Base-by-base conservation (phyloP, 1,140 invertebrate species). In the Temnothorax curvispinosus region DNA sequence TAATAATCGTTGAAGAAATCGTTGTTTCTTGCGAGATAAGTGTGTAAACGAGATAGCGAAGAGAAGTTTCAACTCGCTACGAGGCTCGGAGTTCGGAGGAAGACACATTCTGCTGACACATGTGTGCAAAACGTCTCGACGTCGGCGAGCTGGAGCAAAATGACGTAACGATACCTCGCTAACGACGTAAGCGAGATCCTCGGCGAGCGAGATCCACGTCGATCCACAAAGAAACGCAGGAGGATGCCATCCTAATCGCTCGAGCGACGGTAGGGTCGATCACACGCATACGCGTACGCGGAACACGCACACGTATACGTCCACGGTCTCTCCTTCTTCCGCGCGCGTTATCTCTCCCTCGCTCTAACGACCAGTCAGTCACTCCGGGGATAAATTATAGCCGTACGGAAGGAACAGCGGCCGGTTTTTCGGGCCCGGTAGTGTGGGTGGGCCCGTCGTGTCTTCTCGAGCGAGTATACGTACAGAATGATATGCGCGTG, bases 321-420 rank as follows among this genome's bases (percentile, higher is more conserved):
- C 18, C 67, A 60, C 47, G 47, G 74, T 67, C 67, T 76, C 72
- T 87, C 38, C 15, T 50, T 64, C 84, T 67, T 50, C 41, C 72
- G 7, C 65, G n/a, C 27, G 38, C 52, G 38, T 65, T 78, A 65
- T 78, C 75, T 78, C 47, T 78, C 84, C 50, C 32, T 62, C 56
- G 58, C 58, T 78, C 88, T 92, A 93, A 93, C 91, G 91, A 92
- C 86, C 92, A 93, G 93, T 93, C 93, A 92, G 92, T 93, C 93
- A 93, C 92, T 94, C 86, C 89, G 65, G 88, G 90, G 90, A 93
- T 94, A 93, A 94, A 93, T 94, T 93, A 93, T 94, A 93, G 93
- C 88, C 90, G 92, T 89, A 90, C 91, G 91, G 93, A 94, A 92
- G 92, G 90, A 93, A 93, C 92, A 93, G 92, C 90, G 91, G 92